Base-by-base conservation (phyloP, 2,888 invertebrate genomes). In the Laothoe populi region DNA sequence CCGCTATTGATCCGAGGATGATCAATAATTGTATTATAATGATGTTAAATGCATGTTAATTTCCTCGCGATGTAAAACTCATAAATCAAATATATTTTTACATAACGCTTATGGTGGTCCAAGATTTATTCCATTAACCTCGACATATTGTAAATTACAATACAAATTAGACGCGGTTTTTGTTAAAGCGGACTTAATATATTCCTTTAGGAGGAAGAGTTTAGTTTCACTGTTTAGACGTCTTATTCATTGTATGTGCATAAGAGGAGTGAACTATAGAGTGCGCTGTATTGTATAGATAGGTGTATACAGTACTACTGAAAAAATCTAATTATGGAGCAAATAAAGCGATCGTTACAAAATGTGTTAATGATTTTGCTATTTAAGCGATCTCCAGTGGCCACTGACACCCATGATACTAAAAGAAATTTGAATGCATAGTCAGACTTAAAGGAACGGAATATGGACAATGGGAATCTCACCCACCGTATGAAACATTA, bases 11-110 rank as follows among this genome's bases (percentile, higher is more conserved):
- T 53, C 35, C 53, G 31, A 19, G 35, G 19, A 35, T 53, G 53
- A 53, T 61, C 57, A 48, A 63, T 78, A 78, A 82, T 79, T 75
- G 70, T 67, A 63, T 74, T 77, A 77, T 78, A 80, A 77, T 73
- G 75, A 73, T 74, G 70, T 77, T 74, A 72, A 73, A 70, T 67
- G 71, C 78, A 78, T 74, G 73, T 69, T 74, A 68, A 68, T 73
- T 66, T 70, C 74, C 70, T 74, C 78, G 71, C 74, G 69, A 63
- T 69, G 71, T 44, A 63, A 64, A 46, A 19, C 26, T 64, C 69
- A 69, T 79, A 74, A 77, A 77, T 79, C 74, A 79, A 53, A 53
- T 19, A 19, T 31, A 16, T 35, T 53, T 49, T 19, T 4, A 4
- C 11, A 16, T 10, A 53, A 31, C 53, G 35, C 31, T 35, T 35